Base-by-base conservation (phyloP, 2,797 vertebrate species). In the Babyrousa celebensis region DNA sequence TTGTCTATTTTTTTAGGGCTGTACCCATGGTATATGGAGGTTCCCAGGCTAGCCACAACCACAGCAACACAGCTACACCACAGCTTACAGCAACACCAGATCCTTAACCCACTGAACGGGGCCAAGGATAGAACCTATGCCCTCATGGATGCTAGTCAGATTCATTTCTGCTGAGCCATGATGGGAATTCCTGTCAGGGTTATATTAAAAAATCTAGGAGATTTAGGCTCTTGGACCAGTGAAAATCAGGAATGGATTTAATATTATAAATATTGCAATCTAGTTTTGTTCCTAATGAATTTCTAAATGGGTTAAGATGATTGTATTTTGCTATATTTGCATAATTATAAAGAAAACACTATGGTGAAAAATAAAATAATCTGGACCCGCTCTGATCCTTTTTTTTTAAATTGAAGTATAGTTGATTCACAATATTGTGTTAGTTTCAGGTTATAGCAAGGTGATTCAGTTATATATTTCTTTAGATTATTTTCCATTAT, bases 201-300 rank as follows among this genome's bases (percentile, higher is more conserved):
- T 79, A 60, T 36, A 65, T 56, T 56, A 3, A 82, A 83, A 87
- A 91, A 29, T 60, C 25, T 58, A 80, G 10, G 27, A 79, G 21
- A 54, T 12, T 6, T 54, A 65, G 75, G 77, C 29, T 16, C 56
- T 74, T 52, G 4, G 70, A 80, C n/a, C 17, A 74, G 29, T 78
- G 10, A 75, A 82, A 89, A 43, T 89, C 43, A 91, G 27, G 89
- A 85, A 68, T 78, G 52, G 16, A 82, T 29, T 40, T 5, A 80
- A 77, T 48, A 89, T 43, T 75, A 29, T 18, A 78, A 82, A 78
- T 58, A 83, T 18, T 48, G 36, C 27, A 86, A 52, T 58, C 10
- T 68, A 74, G 32, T 85, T 90, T 79, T 92, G 3, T 75, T 27
- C 32, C 32, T 68, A 56, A 70, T 87, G 52, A 87, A 86, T 91